Evolutionary conservation across 92 coral and sea anemone genomes (phyloP).

Genomic region (Palythoa caribaeorum): DNA sequence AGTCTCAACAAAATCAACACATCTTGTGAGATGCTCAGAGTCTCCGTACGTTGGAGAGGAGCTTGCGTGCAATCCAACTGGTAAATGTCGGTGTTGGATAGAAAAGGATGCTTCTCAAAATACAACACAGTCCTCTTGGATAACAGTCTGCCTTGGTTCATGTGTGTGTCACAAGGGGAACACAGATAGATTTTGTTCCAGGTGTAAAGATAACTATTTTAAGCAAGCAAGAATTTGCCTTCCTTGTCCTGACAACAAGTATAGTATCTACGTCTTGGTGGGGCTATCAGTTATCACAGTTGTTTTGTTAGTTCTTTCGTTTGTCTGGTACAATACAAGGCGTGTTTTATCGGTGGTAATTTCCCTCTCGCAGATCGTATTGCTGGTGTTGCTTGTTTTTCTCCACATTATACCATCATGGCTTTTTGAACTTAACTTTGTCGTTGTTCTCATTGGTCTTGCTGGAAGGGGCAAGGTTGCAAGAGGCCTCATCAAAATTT

Average conservation of each 20-base stretch:
- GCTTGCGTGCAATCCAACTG: conserved; percentile 71
- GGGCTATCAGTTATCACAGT: conserved; percentile 22
- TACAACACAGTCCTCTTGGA: conserved; percentile 9
- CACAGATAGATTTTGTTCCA: conserved; percentile 70
- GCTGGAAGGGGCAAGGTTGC: conserved; percentile 73
- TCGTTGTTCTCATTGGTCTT: conserved; percentile 71
- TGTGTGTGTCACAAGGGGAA: conserved; percentile 69
- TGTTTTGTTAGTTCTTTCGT: conserved; percentile 51
- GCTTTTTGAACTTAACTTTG: conserved; percentile 69
- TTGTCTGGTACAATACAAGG: conserved; percentile 58
- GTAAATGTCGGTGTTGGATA: conserved; percentile 56
- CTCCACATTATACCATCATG: conserved; percentile 75
- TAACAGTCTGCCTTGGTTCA: conserved; percentile 53
- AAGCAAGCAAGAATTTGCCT: conserved; percentile 61
- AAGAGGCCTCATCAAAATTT: conserved; percentile 64
- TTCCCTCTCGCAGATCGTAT: conserved; percentile 55
- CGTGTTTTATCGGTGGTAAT: conserved; percentile 52
- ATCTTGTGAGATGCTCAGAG: conserved; percentile 67
- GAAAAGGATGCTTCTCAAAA: conserved; percentile 8
- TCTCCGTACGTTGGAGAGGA: conserved; percentile 11
- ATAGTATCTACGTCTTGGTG: conserved; percentile 47
- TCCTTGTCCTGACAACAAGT: conserved; percentile 50
- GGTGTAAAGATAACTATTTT: conserved; percentile 57
- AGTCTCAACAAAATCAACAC: conserved; percentile 65
- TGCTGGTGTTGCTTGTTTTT: conserved; percentile 62